Conservation (phyloP, 2,113 vertebrate genomes). For the Dicaeum eximium region DNA sequence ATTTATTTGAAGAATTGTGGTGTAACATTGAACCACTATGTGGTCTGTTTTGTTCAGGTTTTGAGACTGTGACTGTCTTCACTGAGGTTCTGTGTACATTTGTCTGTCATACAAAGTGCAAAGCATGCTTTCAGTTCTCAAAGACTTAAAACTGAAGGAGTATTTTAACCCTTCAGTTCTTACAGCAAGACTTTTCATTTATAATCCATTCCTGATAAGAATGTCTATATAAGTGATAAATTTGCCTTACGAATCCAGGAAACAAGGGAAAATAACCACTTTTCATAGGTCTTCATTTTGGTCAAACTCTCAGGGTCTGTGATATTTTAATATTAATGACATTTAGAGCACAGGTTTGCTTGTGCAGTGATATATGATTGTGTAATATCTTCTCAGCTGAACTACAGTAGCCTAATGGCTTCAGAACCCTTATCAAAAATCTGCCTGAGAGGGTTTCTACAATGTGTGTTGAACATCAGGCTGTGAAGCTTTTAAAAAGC, state of each 20-base stretch:
- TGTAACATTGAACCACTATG: background rate
- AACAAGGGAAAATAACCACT: background rate
- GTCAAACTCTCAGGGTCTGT: background rate
- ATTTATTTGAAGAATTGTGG: background rate
- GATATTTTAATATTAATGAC: constrained; percentile 42
- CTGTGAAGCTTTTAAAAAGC: background rate
- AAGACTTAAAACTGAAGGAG: background rate
- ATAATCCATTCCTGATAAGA: background rate
- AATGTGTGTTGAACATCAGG: background rate
- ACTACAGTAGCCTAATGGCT: background rate
- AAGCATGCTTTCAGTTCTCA: background rate
- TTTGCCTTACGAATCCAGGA: background rate
- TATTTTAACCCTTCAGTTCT: background rate
- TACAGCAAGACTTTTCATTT: background rate
- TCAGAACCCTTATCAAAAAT: background rate
- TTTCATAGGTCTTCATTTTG: constrained; percentile 8
- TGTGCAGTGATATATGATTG: background rate
- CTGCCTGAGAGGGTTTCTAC: background rate
- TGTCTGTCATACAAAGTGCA: background rate
- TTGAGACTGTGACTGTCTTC: background rate
- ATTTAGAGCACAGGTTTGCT: constrained; percentile 15
- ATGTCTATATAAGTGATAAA: background rate
- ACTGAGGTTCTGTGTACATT: background rate
- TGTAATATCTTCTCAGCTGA: background rate
- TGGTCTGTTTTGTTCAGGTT: background rate